A percentile compares a stretch with the other conserved stretches of the same genome.
Evolutionary conservation across 2,797 vertebrate genomes (phyloP).

Genomic region (Myotis planiceps): DNA sequence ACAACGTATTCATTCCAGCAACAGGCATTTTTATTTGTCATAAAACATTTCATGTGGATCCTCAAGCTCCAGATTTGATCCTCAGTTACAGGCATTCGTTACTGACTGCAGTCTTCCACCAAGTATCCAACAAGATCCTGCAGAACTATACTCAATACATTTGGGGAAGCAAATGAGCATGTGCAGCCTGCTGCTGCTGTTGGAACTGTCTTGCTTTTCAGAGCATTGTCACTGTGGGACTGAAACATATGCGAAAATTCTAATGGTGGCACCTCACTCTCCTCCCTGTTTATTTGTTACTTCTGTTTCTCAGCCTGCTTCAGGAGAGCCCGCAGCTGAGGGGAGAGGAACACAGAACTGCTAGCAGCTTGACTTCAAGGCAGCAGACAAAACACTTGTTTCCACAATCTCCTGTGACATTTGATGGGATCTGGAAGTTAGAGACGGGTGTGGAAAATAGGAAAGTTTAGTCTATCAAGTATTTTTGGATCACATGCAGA

Average conservation of each 20-base stretch:
- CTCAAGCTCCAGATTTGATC: slow-evolving; percentile 55
- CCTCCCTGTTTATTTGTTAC: slow-evolving; percentile 44
- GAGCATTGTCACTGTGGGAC: neutral
- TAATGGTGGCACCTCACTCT: neutral
- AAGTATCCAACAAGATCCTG: slow-evolving; percentile 32
- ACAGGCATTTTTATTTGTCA: slow-evolving; percentile 61
- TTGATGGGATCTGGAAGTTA: slow-evolving; percentile 36
- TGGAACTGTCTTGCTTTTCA: slow-evolving; percentile 43
- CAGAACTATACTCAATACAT: slow-evolving; percentile 3
- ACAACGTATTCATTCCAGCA: slow-evolving; percentile 47
- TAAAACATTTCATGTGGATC: slow-evolving; percentile 60
- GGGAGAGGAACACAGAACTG: neutral
- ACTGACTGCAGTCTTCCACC: neutral
- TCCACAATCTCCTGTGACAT: slow-evolving; percentile 51
- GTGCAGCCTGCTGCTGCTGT: neutral
- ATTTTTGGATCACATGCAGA: slow-evolving; percentile 38
- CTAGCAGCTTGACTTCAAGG: slow-evolving; percentile 60
- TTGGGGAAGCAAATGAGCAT: neutral
- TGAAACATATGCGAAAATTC: slow-evolving; percentile 43
- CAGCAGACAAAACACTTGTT: slow-evolving; percentile 52
- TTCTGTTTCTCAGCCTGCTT: slow-evolving; percentile 52
- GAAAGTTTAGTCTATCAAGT: slow-evolving; percentile 38
- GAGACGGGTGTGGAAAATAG: slow-evolving; percentile 40
- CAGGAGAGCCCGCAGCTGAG: slow-evolving; percentile 6
- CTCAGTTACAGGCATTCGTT: neutral